These are phyloP conservation scores for Apis florea DNA, from an alignment of 1,140 invertebrate species.

Conservation along the genomic window DNA sequence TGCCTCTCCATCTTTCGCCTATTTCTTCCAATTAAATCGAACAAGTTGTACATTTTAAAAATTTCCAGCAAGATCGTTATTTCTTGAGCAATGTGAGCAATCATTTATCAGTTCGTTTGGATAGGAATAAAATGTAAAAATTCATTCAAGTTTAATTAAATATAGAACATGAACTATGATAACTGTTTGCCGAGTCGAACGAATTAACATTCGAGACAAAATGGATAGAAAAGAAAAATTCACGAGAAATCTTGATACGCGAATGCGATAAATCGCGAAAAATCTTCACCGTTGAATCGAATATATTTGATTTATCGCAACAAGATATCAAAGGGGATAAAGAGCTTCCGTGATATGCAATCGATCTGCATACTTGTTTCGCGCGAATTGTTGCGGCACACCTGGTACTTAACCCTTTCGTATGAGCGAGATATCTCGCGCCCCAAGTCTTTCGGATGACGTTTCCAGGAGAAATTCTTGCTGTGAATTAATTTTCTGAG, in stretches of 20 bases:
- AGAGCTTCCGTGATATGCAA: not conserved
- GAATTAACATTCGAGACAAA: not conserved
- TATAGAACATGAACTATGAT: not conserved
- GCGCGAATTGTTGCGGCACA: not conserved
- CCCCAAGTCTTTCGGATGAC: too few species aligned
- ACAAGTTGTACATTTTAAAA: too few species aligned
- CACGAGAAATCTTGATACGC: not conserved
- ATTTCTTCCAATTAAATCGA: too few species aligned
- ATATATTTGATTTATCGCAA: conserved; percentile 5
- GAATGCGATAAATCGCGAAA: not conserved
- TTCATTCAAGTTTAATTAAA: too few species aligned
- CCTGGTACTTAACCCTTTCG: not conserved
- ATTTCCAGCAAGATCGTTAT: too few species aligned
- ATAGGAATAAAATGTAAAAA: too few species aligned
- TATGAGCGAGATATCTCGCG: too few species aligned
- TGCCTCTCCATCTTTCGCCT: too few species aligned
- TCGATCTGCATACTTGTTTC: not conserved
- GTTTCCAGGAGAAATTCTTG: too few species aligned
- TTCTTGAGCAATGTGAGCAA: too few species aligned
- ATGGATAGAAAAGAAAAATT: not conserved
- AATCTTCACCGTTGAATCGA: not conserved
- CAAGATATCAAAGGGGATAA: not conserved
- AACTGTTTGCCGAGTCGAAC: not conserved
- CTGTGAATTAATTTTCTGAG: too few species aligned
- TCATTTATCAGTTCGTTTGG: too few species aligned